phyloP scores from a whole-genome alignment of 2,113 vertebrate genomes.

The Sarotherodon lohbergeri region DNA sequence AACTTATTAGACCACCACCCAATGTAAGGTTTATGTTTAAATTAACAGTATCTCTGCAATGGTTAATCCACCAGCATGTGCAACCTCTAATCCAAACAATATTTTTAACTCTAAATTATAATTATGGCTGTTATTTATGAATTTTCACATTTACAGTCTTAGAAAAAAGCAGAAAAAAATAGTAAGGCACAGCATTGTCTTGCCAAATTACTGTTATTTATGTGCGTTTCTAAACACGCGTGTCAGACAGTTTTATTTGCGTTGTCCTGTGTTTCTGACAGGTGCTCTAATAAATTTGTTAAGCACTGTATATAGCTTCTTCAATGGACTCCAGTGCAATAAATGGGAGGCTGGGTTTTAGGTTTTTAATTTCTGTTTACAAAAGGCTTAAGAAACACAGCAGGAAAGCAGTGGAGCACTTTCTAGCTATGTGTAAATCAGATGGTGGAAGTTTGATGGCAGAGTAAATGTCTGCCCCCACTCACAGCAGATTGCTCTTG shows the following conservation, averaged over 20 bases:
- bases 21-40: background rate
- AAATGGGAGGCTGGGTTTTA: background rate
- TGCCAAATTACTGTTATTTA: background rate
- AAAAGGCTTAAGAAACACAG: background rate
- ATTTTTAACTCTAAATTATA: background rate
- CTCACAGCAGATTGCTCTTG: constrained; percentile 57
- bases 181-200: background rate
- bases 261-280: background rate
- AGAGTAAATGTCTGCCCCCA: constrained; percentile 42
- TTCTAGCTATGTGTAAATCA: constrained; percentile 43
- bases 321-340: background rate
- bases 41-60: background rate
- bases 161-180: background rate
- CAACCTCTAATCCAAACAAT: background rate
- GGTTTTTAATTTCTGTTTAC: background rate
- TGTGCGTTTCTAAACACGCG: background rate
- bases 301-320: background rate
- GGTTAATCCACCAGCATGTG: background rate
- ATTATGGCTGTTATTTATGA: background rate
- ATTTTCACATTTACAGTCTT: background rate
- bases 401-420: background rate
- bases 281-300: background rate
- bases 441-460: constrained; percentile 52
- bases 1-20: background rate
- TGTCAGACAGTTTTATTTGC: background rate